Evolutionary conservation across 2,888 invertebrate genomes (phyloP), one percentile per base, ranked within the genome.

Genomic region (Drosophila paracracens): DNA sequence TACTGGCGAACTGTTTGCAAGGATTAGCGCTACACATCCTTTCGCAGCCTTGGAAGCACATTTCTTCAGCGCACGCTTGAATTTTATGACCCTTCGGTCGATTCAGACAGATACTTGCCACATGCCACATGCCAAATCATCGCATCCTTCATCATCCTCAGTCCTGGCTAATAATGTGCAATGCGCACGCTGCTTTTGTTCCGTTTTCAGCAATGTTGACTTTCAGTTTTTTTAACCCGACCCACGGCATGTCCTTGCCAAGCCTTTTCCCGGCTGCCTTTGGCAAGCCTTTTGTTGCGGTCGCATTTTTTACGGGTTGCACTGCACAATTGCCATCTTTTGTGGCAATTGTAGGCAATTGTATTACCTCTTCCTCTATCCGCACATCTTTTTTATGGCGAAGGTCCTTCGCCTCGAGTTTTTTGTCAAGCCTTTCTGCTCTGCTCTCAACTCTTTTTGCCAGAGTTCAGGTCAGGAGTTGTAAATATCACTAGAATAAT

Each of bases 391-490:
- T 73, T 70, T 70, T 70, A 56, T 50, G 51, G 52, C 57, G 2
- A 56, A 60, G 36, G 46, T 63, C 74, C 65, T 46, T 51, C 40
- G 43, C 16, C 10, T 31, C 38, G 38, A 57, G 79, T 87, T 87
- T 90, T 86, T 27, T 36, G 38, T 27, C 82, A 88, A 88, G 87
- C 87, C 90, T 88, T 87, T 89, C 53, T 81, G 86, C 90, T 74
- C 85, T 87, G 88, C 82, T 65, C 77, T 87, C 75, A 85, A 88
- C 85, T 86, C 85, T 81, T 88, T 88, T 70, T 40, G 77, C 53
- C 75, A 57, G 74, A 70, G 70, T 82, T 74, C 54, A 72, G 68
- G 50, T 65, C 66, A 35, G 36, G 33, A 51, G 51, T 60, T 74
- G 72, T 78, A 75, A 74, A 74, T 58, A 54, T 40, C 16, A 29